Base-by-base conservation (phyloP, 2,797 vertebrate genomes). In the Leptatherina wallacei region DNA sequence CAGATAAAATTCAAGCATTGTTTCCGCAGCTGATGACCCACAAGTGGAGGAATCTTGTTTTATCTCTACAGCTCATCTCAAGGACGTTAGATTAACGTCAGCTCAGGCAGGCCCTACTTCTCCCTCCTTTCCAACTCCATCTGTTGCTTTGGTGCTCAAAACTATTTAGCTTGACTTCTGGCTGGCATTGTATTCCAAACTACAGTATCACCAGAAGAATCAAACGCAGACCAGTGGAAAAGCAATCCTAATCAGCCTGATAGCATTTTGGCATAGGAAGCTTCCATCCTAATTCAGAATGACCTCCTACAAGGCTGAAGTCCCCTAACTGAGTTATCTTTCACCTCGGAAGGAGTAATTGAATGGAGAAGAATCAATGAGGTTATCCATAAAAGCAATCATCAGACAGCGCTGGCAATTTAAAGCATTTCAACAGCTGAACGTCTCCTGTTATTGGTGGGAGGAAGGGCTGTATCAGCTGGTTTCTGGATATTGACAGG, bases 311-410 rank as follows among this genome's bases (percentile, higher is more conserved):
- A 87, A 82, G 75, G 40, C 79, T 47, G n/a, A 59, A 86, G 77
- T 83, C 85, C 68, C 75, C 73, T 93, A 86, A 91, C 73, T 67
- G 78, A 88, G 86, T 93, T 93, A 91, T 88, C 73, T 75, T 87
- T 91, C 86, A 91, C 87, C 89, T 89, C 71, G 0, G 59, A 68
- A 35, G 71, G 60, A 82, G 73, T 84, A 91, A 94, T 91, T 84
- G 75, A 92, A 91, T 91, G 84, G 80, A 86, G 65, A 56, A 62
- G 77, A 91, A 92, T 93, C 88, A 79, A 93, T 92, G 70, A 64
- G 86, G 80, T 78, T 87, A 89, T 90, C 89, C 75, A 89, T 88
- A 78, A 86, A 90, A 67, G 62, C 90, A 91, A 91, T 93, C 85
- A 85, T 87, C 61, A 61, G 81, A 88, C 32, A 72, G 73, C 77